Evolutionary conservation across 2,113 vertebrate species (phyloP).

Genomic region (Nymphicus hollandicus): DNA sequence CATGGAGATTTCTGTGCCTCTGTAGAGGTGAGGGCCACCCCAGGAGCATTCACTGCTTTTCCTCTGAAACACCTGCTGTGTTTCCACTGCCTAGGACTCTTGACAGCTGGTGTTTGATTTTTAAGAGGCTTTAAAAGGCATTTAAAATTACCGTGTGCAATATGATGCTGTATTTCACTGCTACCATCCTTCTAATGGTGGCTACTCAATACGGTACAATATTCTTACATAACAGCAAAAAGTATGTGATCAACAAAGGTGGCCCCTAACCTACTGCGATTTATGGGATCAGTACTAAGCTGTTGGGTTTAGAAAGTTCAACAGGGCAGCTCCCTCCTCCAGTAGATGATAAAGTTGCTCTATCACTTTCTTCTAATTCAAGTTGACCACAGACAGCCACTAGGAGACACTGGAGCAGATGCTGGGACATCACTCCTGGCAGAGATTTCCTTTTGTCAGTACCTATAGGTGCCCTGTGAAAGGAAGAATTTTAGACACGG

Average conservation of each 20-base stretch:
- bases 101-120: background rate
- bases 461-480: background rate
- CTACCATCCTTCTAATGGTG: background rate
- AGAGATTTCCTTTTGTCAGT: background rate
- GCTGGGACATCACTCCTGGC: background rate
- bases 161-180: background rate
- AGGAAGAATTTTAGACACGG: background rate
- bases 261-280: background rate
- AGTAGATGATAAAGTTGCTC: background rate
- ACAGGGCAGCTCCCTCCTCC: background rate
- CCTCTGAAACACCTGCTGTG: background rate
- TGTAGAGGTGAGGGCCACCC: background rate
- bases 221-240: background rate
- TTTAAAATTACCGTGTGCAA: background rate
- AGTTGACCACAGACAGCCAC: background rate
- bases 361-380: background rate
- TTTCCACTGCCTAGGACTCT: fast-evolving
- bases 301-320: background rate
- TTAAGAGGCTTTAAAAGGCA: background rate
- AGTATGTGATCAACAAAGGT: background rate
- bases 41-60: background rate
- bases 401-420: background rate
- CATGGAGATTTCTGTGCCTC: background rate
- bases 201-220: background rate
- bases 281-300: background rate